Percentiles rank a stretch among this genome's conserved stretches.
phyloP scores from a whole-genome alignment of 2,888 invertebrate genomes.

The Eupelmus urozonus region DNA sequence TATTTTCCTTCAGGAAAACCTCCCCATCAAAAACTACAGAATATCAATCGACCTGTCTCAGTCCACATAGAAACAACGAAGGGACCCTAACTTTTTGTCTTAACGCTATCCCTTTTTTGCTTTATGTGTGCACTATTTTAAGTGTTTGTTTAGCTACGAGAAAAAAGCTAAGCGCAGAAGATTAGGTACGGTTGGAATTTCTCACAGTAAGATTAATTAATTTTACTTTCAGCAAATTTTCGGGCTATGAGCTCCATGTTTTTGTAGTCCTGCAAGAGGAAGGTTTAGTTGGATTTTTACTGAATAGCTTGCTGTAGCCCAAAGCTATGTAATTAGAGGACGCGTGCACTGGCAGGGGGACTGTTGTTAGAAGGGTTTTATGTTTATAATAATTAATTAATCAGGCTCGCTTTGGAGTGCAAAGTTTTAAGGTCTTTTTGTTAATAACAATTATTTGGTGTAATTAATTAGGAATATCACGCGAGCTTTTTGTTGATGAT shows the following conservation, averaged over 20 bases:
- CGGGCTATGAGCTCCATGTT: no score
- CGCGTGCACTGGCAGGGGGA: no score
- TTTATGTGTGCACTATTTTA: slow-evolving; percentile 32
- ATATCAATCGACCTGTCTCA: slow-evolving; percentile 26
- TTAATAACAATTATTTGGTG: no score
- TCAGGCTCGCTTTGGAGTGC: no score
- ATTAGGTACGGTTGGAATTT: background rate
- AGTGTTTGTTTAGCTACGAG: slow-evolving; percentile 46
- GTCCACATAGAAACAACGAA: background rate
- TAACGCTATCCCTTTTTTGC: background rate
- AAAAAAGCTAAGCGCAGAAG: background rate
- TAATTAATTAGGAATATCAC: no score
- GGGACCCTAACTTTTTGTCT: background rate
- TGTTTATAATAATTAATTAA: no score
- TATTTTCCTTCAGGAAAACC: slow-evolving; percentile 22
- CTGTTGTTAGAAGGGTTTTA: no score
- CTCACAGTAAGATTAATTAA: slow-evolving; percentile 33
- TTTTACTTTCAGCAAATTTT: slow-evolving; percentile 27
- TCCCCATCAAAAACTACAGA: slow-evolving; percentile 30
- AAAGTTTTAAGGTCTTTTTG: no score
- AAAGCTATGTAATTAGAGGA: slow-evolving; percentile 1
- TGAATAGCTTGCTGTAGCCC: no score
- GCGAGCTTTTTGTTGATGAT: no score
- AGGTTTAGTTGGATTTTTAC: no score
- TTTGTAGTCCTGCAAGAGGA: no score